Percentiles rank a stretch among this genome's conserved stretches.
Conservation (phyloP, 2,113 vertebrate genomes). For the Eptesicus fuscus region DNA sequence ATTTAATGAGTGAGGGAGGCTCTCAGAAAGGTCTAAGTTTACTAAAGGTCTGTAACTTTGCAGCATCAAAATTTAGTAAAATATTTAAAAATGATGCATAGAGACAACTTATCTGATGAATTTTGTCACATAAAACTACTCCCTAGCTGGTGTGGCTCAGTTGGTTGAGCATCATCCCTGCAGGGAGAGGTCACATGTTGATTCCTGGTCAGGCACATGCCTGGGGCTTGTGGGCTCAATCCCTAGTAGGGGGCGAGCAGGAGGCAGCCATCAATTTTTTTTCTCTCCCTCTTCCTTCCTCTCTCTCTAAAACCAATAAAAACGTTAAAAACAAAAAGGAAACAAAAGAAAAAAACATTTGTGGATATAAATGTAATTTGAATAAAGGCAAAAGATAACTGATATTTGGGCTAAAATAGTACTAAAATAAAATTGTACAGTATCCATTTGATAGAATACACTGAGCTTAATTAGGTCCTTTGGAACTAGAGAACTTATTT, state of each 20-base stretch:
- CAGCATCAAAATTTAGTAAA: background rate
- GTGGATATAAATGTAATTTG: background rate
- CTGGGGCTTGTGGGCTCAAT: background rate
- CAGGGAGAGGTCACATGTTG: background rate
- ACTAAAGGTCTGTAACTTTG: background rate
- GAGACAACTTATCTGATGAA: background rate
- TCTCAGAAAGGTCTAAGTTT: background rate
- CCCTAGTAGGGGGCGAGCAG: background rate
- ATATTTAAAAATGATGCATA: background rate
- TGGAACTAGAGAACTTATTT: background rate
- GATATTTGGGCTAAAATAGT: background rate
- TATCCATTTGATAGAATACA: background rate
- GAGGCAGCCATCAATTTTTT: background rate
- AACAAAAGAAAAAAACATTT: background rate
- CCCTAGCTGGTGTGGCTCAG: background rate
- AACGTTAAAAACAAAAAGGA: background rate
- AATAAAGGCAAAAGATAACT: background rate
- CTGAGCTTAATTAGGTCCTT: background rate
- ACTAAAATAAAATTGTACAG: background rate
- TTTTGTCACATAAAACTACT: background rate
- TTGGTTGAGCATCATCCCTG: background rate
- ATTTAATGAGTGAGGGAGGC: background rate
- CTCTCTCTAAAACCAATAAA: background rate
- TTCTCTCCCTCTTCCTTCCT: background rate
- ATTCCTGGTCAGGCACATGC: background rate